phyloP scores from a whole-genome alignment of 2,888 invertebrate genomes.

The Vesta saturnalis region DNA sequence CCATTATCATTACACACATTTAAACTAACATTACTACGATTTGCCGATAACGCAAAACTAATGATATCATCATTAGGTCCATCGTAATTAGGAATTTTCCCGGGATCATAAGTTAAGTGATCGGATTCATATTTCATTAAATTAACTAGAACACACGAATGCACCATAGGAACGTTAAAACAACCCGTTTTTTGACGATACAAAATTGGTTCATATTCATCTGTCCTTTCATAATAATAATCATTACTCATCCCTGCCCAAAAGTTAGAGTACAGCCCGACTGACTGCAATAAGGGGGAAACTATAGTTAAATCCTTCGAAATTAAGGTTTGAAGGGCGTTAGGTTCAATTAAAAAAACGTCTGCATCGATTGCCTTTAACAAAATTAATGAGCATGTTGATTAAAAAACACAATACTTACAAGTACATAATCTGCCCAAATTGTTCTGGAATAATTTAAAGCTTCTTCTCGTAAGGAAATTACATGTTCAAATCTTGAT shows the following conservation, averaged over 20 bases:
- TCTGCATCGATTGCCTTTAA: conserved; percentile 90
- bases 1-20: conserved; percentile 82
- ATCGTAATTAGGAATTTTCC: conserved; percentile 69
- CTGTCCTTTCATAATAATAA: conserved; percentile 85
- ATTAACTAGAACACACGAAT: conserved; percentile 85
- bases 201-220: conserved; percentile 84
- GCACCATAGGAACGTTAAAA: conserved; percentile 90
- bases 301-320: conserved; percentile 71
- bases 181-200: conserved; percentile 75
- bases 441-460: conserved; percentile 74
- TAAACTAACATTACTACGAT: conserved; percentile 71
- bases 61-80: conserved; percentile 90
- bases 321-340: conserved; percentile 72
- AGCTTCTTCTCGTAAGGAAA: conserved; percentile 80
- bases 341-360: conserved; percentile 77
- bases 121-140: conserved; percentile 69
- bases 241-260: conserved; percentile 93
- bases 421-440: conserved; percentile 93
- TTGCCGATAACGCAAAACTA: conserved; percentile 86
- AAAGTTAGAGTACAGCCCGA: conserved; percentile 92
- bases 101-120: conserved; percentile 77
- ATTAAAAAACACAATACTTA: conserved; percentile 62
- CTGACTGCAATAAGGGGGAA: conserved; percentile 88
- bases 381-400: background rate
- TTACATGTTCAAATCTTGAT: conserved; percentile 80